These are phyloP conservation scores for Furcifer pardalis DNA, from an alignment of 2,797 vertebrate species.

Conservation along the genomic window DNA sequence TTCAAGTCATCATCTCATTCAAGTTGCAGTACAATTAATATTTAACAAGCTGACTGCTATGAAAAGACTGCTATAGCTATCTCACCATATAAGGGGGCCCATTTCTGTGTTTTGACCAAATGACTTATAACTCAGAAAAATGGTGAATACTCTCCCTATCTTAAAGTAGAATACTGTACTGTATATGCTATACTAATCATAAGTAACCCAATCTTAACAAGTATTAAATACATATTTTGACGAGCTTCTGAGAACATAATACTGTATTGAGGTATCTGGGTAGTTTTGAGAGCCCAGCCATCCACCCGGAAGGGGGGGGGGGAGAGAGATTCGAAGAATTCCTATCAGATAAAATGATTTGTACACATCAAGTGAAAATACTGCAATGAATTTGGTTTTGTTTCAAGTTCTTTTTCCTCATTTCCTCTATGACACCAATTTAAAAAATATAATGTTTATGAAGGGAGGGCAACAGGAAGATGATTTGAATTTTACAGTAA, in stretches of 20 bases:
- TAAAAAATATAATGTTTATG: constrained; percentile 21
- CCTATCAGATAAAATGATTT: constrained; percentile 3
- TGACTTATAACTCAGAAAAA: not conserved
- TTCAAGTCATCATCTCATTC: not conserved
- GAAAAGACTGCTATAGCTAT: too few relatives aligned
- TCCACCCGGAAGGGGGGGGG: too few relatives aligned
- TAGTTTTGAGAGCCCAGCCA: not conserved
- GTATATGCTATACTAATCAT: not conserved
- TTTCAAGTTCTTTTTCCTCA: not conserved
- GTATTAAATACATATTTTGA: not conserved
- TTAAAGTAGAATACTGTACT: not conserved
- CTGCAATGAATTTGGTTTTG: constrained; percentile 2
- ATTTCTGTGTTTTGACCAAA: not conserved
- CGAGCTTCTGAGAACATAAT: not conserved
- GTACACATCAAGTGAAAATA: constrained; percentile 27
- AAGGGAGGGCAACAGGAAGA: not conserved
- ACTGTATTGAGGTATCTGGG: not conserved
- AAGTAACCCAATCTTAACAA: not conserved
- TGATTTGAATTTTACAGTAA: constrained; percentile 32
- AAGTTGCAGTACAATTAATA: not conserved
- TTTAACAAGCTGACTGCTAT: not conserved
- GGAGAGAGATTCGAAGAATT: too few relatives aligned
- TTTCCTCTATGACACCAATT: not conserved
- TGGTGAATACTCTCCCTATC: too few relatives aligned
- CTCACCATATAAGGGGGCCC: not conserved